Evolutionary conservation across 2,888 invertebrate genomes (phyloP).

Genomic region (Trichacis sp.): DNA sequence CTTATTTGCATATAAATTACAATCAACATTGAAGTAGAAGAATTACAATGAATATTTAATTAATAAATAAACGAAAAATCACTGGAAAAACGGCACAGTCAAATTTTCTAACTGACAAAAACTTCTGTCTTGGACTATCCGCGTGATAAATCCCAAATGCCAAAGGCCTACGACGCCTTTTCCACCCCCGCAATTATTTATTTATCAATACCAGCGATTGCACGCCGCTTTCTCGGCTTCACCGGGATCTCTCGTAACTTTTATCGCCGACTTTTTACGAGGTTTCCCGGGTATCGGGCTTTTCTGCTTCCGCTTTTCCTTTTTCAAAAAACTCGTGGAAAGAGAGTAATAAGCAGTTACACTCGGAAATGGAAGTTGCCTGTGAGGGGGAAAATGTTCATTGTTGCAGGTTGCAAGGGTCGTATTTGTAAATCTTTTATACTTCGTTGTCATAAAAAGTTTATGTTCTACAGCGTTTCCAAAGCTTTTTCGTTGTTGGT

Average conservation of each 20-base stretch:
- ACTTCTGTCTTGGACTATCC: no score
- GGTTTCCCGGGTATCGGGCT: slow-evolving; percentile 21
- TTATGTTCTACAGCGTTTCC: no score
- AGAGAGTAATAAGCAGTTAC: slow-evolving; percentile 22
- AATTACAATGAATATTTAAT: no score
- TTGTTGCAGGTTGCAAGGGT: slow-evolving; percentile 1
- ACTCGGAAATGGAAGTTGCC: slow-evolving; percentile 1
- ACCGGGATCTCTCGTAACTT: slow-evolving; percentile 21
- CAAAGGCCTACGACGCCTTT: slow-evolving; percentile 35
- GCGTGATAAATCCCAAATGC: slow-evolving; percentile 34
- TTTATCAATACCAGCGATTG: slow-evolving; percentile 21
- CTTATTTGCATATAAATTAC: no score
- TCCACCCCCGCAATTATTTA: slow-evolving; percentile 27
- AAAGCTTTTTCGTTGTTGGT: no score
- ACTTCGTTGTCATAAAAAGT: background rate
- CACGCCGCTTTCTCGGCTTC: slow-evolving; percentile 13
- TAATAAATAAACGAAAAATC: no score
- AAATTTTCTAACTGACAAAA: no score
- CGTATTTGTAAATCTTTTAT: slow-evolving; percentile 3
- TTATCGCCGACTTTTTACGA: slow-evolving; percentile 33
- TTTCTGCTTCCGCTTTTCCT: slow-evolving; percentile 25
- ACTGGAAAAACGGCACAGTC: no score
- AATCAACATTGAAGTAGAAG: no score
- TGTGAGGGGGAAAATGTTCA: background rate
- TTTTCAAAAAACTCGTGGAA: background rate